A percentile compares a stretch with the other conserved stretches of the same genome.
phyloP scores from a whole-genome alignment of 2,797 vertebrate species.

The Microchirus variegatus region DNA sequence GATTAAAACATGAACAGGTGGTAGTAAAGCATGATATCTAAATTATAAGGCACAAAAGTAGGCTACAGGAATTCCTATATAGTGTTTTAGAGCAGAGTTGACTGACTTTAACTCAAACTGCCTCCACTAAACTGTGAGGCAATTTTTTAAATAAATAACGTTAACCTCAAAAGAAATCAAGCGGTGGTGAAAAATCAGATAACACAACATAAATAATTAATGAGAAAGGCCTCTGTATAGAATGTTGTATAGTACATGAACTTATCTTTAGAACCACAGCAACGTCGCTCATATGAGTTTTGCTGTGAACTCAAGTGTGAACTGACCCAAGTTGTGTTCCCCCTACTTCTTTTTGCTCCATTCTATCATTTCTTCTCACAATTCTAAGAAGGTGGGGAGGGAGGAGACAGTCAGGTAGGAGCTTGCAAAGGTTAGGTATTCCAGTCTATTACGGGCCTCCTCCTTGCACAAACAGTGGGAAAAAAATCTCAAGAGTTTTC shows the following conservation, averaged over 20 bases:
- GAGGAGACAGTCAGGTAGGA: constrained; percentile 56
- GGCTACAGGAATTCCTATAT: constrained; percentile 34
- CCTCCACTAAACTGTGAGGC: constrained; percentile 15
- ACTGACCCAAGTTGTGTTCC: too few relatives aligned
- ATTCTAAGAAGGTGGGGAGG: constrained; percentile 32
- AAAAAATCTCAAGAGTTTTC: constrained; percentile 51
- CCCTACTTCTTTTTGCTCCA: too few relatives aligned
- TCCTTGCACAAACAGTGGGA: constrained; percentile 77
- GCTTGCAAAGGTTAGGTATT: constrained; percentile 65
- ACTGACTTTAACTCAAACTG: constrained; percentile 22
- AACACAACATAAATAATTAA: not conserved
- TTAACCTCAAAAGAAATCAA: constrained; percentile 10
- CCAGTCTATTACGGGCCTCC: constrained; percentile 60
- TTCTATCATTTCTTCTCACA: constrained; percentile 45
- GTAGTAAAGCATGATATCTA: constrained; percentile 40
- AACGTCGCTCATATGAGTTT: too few relatives aligned
- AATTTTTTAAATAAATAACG: constrained; percentile 19
- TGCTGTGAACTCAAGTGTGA: constrained; percentile 58
- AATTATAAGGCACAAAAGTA: constrained; percentile 50
- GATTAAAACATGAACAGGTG: constrained; percentile 53
- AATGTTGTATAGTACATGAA: not conserved
- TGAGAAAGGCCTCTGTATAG: constrained; percentile 4
- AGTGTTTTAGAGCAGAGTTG: constrained; percentile 26
- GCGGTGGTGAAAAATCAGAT: not conserved
- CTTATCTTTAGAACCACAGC: not conserved